Conservation (phyloP, 2,888 invertebrate species). For the Drosophila barbarae region DNA sequence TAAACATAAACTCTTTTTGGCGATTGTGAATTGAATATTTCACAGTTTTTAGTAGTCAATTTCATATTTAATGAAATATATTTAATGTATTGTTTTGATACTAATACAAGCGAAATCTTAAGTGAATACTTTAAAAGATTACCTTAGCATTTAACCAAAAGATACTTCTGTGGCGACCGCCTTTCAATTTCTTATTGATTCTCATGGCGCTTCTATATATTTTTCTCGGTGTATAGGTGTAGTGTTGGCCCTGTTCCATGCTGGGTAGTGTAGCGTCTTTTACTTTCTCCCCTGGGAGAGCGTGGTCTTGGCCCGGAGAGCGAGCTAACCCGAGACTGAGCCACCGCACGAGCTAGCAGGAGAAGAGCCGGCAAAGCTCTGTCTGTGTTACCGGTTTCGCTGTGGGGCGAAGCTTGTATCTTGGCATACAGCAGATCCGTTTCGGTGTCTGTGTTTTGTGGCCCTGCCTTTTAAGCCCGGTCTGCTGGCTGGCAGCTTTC, state of each 20-base stretch:
- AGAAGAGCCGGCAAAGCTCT: conserved; percentile 22
- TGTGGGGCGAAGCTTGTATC: conserved; percentile 25
- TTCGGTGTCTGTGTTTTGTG: conserved; percentile 48
- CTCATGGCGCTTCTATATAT: neutral
- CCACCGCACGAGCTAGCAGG: conserved; percentile 3
- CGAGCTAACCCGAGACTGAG: neutral
- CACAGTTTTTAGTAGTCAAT: too few species aligned
- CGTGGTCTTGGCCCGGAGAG: conserved; percentile 3
- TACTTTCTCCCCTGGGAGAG: conserved; percentile 58
- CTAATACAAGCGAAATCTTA: too few species aligned
- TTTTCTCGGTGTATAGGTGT: conserved; percentile 38
- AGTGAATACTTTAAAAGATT: too few species aligned
- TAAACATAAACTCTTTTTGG: too few species aligned
- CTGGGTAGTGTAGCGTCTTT: conserved; percentile 62
- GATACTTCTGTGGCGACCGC: too few species aligned
- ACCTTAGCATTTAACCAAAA: too few species aligned
- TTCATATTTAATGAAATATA: too few species aligned
- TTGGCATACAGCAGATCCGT: conserved; percentile 63
- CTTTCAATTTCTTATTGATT: neutral
- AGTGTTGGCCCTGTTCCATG: conserved; percentile 37
- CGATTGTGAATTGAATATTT: too few species aligned
- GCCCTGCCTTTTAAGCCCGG: conserved; percentile 72
- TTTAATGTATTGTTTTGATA: too few species aligned
- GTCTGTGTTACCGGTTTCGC: conserved; percentile 59
- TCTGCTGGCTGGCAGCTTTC: conserved; percentile 70